A percentile compares a stretch with the other conserved stretches of the same genome.
These are phyloP conservation scores for Onthophagus sagittarius DNA, from an alignment of 2,888 invertebrate genomes.

Conservation along the genomic window DNA sequence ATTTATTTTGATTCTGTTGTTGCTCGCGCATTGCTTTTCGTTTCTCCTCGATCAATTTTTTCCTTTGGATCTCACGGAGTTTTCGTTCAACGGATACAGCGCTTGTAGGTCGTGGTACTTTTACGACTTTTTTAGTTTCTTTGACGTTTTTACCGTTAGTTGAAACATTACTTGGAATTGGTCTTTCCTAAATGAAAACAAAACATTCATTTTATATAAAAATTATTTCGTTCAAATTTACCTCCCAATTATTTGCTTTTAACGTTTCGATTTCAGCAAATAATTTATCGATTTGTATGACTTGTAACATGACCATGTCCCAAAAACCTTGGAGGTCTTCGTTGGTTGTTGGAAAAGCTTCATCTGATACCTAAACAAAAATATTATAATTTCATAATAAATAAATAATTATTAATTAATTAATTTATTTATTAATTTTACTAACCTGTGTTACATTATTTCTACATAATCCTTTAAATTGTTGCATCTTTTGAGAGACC, in stretches of 20 bases:
- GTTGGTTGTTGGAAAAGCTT: slow-evolving; percentile 82
- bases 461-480: slow-evolving; percentile 73
- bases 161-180: background rate
- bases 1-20: slow-evolving; percentile 31
- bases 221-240: slow-evolving; percentile 31
- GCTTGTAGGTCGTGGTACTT: slow-evolving; percentile 30
- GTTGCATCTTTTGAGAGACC: slow-evolving; percentile 90
- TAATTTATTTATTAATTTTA: background rate
- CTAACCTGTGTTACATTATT: slow-evolving; percentile 46
- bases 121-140: slow-evolving; percentile 29
- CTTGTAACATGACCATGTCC: slow-evolving; percentile 95
- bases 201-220: background rate
- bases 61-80: slow-evolving; percentile 64
- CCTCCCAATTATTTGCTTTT: slow-evolving; percentile 66
- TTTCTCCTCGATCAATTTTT: slow-evolving; percentile 74
- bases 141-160: slow-evolving; percentile 16
- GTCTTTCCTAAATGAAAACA: background rate
- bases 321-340: slow-evolving; percentile 94
- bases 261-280: slow-evolving; percentile 67
- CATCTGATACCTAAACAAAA: slow-evolving; percentile 60
- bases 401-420: background rate
- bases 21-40: slow-evolving; percentile 56
- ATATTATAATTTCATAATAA: background rate
- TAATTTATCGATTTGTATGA: slow-evolving; percentile 76
- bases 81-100: slow-evolving; percentile 54